Percentiles rank a stretch among this genome's conserved stretches.
phyloP scores from a whole-genome alignment of 2,113 vertebrate species.

The Polyodon spathula region DNA sequence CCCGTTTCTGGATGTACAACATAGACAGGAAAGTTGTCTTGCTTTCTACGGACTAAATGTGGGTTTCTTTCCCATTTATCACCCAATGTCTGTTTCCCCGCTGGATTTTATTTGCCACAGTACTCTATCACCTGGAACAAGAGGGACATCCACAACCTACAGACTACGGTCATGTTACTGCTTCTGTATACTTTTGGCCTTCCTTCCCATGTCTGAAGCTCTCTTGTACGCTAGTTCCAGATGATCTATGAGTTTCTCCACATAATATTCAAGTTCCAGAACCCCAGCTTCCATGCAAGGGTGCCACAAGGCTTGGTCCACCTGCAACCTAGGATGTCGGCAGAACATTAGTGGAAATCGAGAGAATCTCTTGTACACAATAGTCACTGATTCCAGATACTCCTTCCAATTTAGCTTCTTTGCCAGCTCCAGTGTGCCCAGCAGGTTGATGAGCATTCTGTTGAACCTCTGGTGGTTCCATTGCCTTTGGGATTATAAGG shows the following conservation, averaged over 20 bases:
- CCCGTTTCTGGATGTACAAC: neutral
- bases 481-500: neutral
- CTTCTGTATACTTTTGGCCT: neutral
- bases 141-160: neutral
- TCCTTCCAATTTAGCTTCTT: slow-evolving; percentile 1
- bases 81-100: neutral
- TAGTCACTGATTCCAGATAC: neutral
- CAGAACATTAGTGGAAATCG: slow-evolving; percentile 2
- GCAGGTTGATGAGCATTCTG: neutral
- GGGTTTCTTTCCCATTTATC: no score
- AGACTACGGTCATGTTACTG: neutral
- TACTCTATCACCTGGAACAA: neutral
- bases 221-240: neutral
- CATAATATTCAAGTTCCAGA: neutral
- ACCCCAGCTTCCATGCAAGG: neutral
- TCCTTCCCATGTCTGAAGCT: neutral
- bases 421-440: neutral
- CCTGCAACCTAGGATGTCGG: neutral
- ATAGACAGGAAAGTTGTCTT: neutral
- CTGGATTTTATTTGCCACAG: neutral
- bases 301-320: neutral
- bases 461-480: slow-evolving; percentile 5
- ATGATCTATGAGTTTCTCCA: neutral
- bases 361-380: neutral
- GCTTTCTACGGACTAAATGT: neutral